Conservation (phyloP, 2,113 vertebrate genomes). For the Prunella himalayana region DNA sequence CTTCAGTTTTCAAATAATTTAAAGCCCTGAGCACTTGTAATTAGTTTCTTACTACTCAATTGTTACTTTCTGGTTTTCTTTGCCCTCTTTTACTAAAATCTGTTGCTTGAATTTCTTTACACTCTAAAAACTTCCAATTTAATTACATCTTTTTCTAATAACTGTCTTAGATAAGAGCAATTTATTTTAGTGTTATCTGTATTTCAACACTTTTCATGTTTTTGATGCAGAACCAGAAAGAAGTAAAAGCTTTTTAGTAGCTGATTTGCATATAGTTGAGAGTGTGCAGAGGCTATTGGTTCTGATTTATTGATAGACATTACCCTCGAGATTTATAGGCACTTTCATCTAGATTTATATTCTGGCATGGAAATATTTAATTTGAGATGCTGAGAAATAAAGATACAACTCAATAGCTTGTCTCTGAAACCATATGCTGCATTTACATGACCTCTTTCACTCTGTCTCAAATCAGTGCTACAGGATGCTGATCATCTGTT, state of each 20-base stretch:
- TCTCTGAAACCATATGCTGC: not conserved
- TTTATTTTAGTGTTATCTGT: not conserved
- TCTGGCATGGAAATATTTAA: not conserved
- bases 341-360: not conserved
- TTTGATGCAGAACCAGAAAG: not conserved
- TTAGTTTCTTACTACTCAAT: not conserved
- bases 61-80: not conserved
- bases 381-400: not conserved
- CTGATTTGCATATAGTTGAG: not conserved
- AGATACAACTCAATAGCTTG: not conserved
- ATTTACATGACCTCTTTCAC: not conserved
- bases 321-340: not conserved
- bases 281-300: not conserved
- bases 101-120: not conserved
- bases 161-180: not conserved
- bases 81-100: not conserved
- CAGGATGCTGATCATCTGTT: constrained; percentile 4
- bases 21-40: not conserved
- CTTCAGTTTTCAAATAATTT: not conserved
- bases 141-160: not conserved
- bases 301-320: not conserved
- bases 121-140: not conserved
- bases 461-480: not conserved
- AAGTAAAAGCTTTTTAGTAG: not conserved
- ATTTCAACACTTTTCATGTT: not conserved